Evolutionary conservation across 1,140 invertebrate species (phyloP).

Genomic region (Lepidurus apus): DNA sequence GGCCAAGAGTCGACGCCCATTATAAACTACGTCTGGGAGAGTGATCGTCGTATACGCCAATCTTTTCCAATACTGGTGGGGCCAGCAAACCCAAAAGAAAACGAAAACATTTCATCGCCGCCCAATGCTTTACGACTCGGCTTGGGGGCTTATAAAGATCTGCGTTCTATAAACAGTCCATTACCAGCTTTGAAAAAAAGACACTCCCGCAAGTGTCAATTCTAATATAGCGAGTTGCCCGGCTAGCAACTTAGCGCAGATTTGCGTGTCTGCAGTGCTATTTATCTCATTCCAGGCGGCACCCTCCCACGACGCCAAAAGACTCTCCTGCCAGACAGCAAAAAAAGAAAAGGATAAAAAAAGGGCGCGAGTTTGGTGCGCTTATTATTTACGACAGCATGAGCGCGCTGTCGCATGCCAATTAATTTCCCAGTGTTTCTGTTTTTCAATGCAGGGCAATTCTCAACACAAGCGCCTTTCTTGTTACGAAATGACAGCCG

Average conservation of each 20-base stretch:
- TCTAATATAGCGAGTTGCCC: not conserved
- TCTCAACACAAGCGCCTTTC: no score
- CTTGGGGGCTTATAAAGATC: no score
- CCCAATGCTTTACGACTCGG: no score
- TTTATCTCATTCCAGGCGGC: not conserved
- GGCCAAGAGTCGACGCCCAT: constrained; percentile 12
- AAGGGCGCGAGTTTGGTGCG: not conserved
- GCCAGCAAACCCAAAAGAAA: not conserved
- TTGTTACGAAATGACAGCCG: no score
- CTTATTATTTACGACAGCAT: constrained; percentile 13
- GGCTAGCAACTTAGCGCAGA: not conserved
- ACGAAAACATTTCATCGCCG: no score
- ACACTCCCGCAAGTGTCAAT: not conserved
- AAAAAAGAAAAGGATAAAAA: not conserved
- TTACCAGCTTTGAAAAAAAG: not conserved
- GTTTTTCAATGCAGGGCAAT: no score
- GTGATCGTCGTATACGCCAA: not conserved
- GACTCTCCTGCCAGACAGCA: not conserved
- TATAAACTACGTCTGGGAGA: not conserved
- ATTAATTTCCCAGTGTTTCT: not conserved
- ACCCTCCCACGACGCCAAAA: not conserved
- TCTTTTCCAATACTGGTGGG: not conserved
- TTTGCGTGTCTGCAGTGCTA: not conserved
- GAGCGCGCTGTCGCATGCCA: constrained; percentile 3
- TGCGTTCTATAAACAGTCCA: no score